Base-by-base conservation (phyloP, 2,797 vertebrate species). In the Telmatherina bonti region DNA sequence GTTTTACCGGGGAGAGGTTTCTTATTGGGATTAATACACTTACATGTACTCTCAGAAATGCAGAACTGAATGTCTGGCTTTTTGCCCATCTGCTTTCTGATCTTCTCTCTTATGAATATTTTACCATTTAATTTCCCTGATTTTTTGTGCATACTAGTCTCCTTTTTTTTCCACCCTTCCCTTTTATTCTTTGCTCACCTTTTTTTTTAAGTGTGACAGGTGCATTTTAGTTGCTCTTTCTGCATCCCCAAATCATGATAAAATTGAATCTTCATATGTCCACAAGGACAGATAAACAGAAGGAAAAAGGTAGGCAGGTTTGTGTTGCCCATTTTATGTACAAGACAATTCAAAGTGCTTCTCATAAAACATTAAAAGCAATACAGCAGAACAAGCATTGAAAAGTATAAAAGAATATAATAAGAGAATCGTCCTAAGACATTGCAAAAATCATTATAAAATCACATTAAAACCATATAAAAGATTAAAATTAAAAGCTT, bases 31-130 rank as follows among this genome's bases (percentile, higher is more conserved):
- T 57, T 54, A 77, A 77, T 61, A 29, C 58, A 61, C 36, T 54
- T 49, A 64, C 62, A 56, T 62, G 38, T 29, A 5, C 16, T 56
- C 61, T 74, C 13, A 35, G 30, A 62, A 43, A 70, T 29, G 59
- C 38, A 56, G 70, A 70, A 63, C 56, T 36, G 45, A 70, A 63
- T 43, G 15, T 45, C 70, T 54, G 41, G 41, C 41, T 43, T 43
- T 43, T 8, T 20, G 18, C 16, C 18, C 18, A 13, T 43, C 60
- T 68, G 24, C 27, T 72, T 31, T 67, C 73, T 73, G 7, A 30
- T 67, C 56, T 35, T 65, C 36, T 72, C 76, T 68, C 62, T 67
- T 69, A 88, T 90, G 71, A 86, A 89, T 91, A 89, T 88, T 91
- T 88, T 70, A 88, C 62, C 27, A 11, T 74, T 59, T 20, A 16